Percentiles rank a stretch among this genome's conserved stretches.
Evolutionary conservation across 2,797 vertebrate genomes (phyloP).

Genomic region (Phalanger gymnotis): DNA sequence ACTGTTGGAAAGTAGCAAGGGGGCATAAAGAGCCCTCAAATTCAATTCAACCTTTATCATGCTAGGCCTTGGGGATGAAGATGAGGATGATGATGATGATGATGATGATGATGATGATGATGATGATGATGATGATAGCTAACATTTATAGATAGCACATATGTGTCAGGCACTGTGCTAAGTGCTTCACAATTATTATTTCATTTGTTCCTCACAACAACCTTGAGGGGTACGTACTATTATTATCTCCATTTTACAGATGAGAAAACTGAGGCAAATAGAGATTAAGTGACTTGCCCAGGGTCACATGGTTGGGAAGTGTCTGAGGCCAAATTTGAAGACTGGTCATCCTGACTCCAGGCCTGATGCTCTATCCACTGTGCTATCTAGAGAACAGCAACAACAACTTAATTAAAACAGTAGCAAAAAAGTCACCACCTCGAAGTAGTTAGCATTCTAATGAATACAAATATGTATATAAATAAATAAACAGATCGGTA

Average conservation of each 20-base stretch:
- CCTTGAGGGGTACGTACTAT: neutral
- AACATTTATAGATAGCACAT: neutral
- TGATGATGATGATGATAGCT: neutral
- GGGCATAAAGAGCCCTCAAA: neutral
- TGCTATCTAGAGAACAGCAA: neutral
- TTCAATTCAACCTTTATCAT: neutral
- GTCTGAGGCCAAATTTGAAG: neutral
- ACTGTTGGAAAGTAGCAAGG: neutral
- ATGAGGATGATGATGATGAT: neutral
- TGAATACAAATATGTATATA: neutral
- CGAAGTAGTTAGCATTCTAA: neutral
- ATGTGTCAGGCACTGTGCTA: rapidly evolving
- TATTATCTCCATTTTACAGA: neutral
- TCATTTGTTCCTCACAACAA: neutral
- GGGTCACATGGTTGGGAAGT: neutral
- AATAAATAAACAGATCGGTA: neutral
- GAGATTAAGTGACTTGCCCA: neutral
- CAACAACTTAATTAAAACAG: neutral
- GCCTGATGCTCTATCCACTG: neutral
- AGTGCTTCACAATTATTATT: neutral
- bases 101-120: neutral
- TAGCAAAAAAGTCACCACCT: neutral
- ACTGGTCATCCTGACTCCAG: neutral
- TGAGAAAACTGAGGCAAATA: neutral
- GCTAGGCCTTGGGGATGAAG: neutral